Percentiles rank a stretch among this genome's conserved stretches.
These are phyloP conservation scores for Pterocles gutturalis DNA, from an alignment of 2,113 vertebrate species.

Conservation along the genomic window DNA sequence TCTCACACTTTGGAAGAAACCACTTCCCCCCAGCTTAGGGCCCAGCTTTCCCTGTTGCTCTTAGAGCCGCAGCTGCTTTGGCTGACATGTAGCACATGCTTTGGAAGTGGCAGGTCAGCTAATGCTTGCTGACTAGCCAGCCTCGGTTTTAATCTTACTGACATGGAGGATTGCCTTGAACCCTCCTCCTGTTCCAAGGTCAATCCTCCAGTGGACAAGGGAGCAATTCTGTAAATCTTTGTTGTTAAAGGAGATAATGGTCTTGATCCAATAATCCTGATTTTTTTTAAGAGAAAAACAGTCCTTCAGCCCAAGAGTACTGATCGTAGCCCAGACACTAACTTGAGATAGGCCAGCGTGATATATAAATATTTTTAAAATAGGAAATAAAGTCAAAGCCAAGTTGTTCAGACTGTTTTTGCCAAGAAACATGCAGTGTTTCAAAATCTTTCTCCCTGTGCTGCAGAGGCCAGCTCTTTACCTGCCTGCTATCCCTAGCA, in stretches of 20 bases:
- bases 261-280: conserved; percentile 27
- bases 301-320: not conserved
- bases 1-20: not conserved
- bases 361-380: not conserved
- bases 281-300: conserved; percentile 24
- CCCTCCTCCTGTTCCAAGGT: conserved; percentile 29
- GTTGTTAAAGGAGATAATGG: conserved; percentile 22
- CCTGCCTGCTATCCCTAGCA: not conserved
- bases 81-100: not conserved
- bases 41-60: not conserved
- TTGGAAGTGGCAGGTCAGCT: not conserved
- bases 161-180: conserved; percentile 28
- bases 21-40: not conserved
- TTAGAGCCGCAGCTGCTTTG: not conserved
- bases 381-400: not conserved
- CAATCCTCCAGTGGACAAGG: not conserved
- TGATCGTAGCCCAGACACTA: not conserved
- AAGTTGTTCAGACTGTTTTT: not conserved
- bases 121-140: conserved; percentile 31
- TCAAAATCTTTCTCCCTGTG: not conserved
- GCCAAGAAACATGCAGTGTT: not conserved
- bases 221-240: conserved; percentile 25
- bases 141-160: conserved; percentile 39
- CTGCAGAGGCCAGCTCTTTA: not conserved
- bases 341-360: not conserved